Percentiles rank a stretch among this genome's conserved stretches.
phyloP scores from a whole-genome alignment of 2,113 vertebrate species.

The Chionis minor region DNA sequence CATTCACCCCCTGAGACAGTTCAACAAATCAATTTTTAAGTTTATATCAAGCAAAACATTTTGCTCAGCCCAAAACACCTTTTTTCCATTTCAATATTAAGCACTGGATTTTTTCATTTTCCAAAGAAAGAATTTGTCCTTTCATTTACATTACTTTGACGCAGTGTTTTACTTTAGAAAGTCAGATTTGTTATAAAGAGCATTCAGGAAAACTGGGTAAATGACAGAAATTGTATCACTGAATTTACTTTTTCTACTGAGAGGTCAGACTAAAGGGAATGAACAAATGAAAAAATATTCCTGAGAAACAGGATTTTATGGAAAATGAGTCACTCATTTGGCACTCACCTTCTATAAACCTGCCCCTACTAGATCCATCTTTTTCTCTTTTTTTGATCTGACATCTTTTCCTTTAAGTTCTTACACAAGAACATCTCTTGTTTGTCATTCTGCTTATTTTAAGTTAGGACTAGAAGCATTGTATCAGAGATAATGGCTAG shows the following conservation, averaged over 20 bases:
- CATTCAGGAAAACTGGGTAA: slow-evolving; percentile 5
- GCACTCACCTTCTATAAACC: neutral
- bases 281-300: neutral
- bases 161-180: neutral
- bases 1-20: neutral
- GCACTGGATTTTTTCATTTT: neutral
- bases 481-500: neutral
- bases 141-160: neutral
- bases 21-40: neutral
- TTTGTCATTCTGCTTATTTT: neutral
- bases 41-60: slow-evolving; percentile 4
- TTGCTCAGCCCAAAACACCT: neutral
- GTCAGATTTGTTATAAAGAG: neutral
- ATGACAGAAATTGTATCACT: neutral
- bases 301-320: neutral
- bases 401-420: neutral
- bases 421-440: neutral
- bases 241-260: neutral
- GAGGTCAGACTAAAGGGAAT: neutral
- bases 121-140: neutral
- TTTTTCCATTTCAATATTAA: neutral
- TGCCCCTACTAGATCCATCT: neutral
- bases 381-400: neutral
- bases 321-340: neutral
- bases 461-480: neutral